A percentile compares a stretch with the other conserved stretches of the same genome.
phyloP scores from a whole-genome alignment of 2,888 invertebrate species.

The Pyrochroa serraticornis region DNA sequence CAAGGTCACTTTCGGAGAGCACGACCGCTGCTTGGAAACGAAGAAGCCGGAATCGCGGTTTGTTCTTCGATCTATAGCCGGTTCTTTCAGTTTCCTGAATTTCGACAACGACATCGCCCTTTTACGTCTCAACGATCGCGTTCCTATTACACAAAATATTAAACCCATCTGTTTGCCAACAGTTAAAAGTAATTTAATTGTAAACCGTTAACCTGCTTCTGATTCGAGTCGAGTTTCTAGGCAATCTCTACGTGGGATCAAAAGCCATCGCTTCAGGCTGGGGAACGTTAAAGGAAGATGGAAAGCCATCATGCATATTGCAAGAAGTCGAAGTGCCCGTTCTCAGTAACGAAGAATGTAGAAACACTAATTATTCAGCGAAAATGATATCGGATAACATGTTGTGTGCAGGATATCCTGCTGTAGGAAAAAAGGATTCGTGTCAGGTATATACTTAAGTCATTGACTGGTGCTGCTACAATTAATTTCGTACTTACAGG shows the following conservation, averaged over 20 bases:
- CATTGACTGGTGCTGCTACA: background rate
- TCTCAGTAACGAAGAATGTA: constrained; percentile 73
- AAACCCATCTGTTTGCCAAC: constrained; percentile 84
- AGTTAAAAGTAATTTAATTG: constrained; percentile 59
- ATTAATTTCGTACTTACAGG: constrained; percentile 41
- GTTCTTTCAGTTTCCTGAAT: constrained; percentile 83
- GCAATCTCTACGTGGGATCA: constrained; percentile 72
- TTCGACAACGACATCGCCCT: constrained; percentile 90
- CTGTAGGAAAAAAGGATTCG: constrained; percentile 75
- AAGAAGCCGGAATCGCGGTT: constrained; percentile 77
- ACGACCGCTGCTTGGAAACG: constrained; percentile 79
- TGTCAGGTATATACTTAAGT: constrained; percentile 71
- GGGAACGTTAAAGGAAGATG: constrained; percentile 87
- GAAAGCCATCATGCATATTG: constrained; percentile 81
- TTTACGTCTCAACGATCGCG: constrained; percentile 78
- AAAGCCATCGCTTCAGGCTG: constrained; percentile 82
- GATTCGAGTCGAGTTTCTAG: constrained; percentile 55
- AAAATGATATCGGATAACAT: constrained; percentile 89
- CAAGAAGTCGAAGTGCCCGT: constrained; percentile 84
- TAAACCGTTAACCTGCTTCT: background rate
- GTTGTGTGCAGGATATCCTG: constrained; percentile 82
- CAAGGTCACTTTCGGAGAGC: constrained; percentile 86
- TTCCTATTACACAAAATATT: constrained; percentile 78
- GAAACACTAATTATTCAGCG: constrained; percentile 78
- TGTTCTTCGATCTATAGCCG: constrained; percentile 76